Evolutionary conservation across 1,140 invertebrate species (phyloP), one percentile per base, ranked within the genome.

Genomic region (Planococcus citri): DNA sequence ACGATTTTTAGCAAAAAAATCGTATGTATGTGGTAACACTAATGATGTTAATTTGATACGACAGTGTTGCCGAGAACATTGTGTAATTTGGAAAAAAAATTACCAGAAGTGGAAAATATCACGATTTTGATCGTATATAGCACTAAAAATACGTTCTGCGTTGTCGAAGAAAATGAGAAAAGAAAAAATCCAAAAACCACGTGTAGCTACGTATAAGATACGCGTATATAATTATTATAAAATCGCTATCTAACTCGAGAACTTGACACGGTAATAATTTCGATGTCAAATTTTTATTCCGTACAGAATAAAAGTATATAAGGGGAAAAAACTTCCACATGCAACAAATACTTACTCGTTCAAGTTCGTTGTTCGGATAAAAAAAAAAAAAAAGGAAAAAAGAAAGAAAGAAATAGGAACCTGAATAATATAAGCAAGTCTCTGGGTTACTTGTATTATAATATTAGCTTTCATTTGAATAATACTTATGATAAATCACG

Each of bases 391-490:
- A 51, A 51, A n/a, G 17, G 2, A n/a, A 51, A 51, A 51, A 9
- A 4, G 41, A 51, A 17, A n/a, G n/a, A n/a, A n/a, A n/a, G n/a
- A n/a, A n/a, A n/a, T n/a, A n/a, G n/a, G n/a, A n/a, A n/a, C n/a
- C n/a, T n/a, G n/a, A n/a, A n/a, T n/a, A n/a, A n/a, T n/a, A n/a
- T n/a, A n/a, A n/a, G n/a, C n/a, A n/a, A n/a, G n/a, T n/a, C n/a
- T 51, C 41, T 51, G 17, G 6, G 6, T 51, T n/a, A 51, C 41
- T 12, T 33, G 29, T 33, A 33, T 51, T 51, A 51, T 51, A 51
- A 51, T 51, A 51, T 51, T 51, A 51, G 41, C 41, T 51, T 51
- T 51, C 41, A n/a, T 51, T 51, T 51, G 41, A 51, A 51, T 51
- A 51, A 51, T 51, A 51, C 41, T 51, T 51, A 3, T 51, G 41